Evolutionary conservation across 2,888 invertebrate genomes (phyloP), one percentile per base, ranked within the genome.

Genomic region (Drosophila fulvimacula): DNA sequence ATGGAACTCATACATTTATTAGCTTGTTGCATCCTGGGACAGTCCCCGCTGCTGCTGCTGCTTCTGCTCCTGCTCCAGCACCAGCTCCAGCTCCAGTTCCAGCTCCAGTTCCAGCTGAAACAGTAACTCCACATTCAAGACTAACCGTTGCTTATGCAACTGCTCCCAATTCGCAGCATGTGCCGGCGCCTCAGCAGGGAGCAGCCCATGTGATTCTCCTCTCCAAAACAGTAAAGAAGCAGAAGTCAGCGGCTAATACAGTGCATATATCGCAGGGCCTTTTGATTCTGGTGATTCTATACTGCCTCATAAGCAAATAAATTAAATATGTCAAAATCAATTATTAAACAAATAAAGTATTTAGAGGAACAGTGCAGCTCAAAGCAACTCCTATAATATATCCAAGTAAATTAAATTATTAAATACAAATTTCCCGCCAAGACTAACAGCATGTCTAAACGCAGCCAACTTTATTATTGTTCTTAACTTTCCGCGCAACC

Each of bases 221-320:
- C 4, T 76, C 78, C 3, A 73, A 78, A 46, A 73, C 69, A 1
- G 59, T 75, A 3, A 64, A 44, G n/a, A 78, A 77, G 32, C 61
- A 57, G 13, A 76, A 46, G 9, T 69, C 73, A 1, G 56, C 62
- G 0, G 78, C 76, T 1, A 32, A 48, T 21, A 21, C 65, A 0
- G 5, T 73, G 0, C 65, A 69, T 17, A 17, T 60, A 24, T 76
- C 73, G 3, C 42, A 59, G 15, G 64, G 39, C 0, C 41, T 76
- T 0, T 3, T 78, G 9, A 46, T 76, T n/a, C 15, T 73, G 0
- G 24, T 57, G 11, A 13, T 77, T 21, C 10, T 77, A 4, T 72
- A n/a, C 44, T 67, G 56, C 7, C 30, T 67, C 19, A 19, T 76
- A 5, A 49, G 57, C 21, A 53, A 44, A 46, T 60, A 36, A 44